Percentiles rank a stretch among this genome's conserved stretches.
phyloP scores from a whole-genome alignment of 37 sponge, comb jelly and placozoan species.

The Chondrilla cf. caribensis region DNA sequence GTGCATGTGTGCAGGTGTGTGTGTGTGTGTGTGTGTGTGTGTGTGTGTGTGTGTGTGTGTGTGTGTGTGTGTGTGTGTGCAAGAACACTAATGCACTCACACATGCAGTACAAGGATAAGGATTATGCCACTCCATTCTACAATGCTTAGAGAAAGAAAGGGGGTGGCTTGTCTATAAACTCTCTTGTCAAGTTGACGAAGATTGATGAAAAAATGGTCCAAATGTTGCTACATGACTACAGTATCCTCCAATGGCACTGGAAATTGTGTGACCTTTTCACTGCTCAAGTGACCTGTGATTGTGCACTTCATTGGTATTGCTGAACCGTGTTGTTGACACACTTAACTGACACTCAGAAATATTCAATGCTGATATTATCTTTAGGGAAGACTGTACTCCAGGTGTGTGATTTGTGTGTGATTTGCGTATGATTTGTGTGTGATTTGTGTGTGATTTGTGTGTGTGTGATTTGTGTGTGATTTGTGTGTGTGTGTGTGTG shows the following conservation, averaged over 20 bases:
- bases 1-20: no score
- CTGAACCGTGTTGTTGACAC: background rate
- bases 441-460: background rate
- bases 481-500: background rate
- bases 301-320: no score
- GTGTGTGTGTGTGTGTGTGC: no score
- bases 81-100: no score
- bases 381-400: conserved; percentile 89
- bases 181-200: conserved; percentile 83
- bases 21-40: no score
- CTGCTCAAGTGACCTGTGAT: no score
- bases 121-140: no score
- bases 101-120: no score
- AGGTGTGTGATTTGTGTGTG: conserved; percentile 50
- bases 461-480: conserved; percentile 12
- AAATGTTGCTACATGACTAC: conserved; percentile 96
- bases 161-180: conserved; percentile 93
- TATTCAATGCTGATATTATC: conserved; percentile 85
- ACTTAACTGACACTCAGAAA: conserved; percentile 52
- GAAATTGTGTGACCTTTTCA: no score
- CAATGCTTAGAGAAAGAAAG: conserved; percentile 77
- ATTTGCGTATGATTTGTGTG: no score
- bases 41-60: no score
- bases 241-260: conserved; percentile 53
- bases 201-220: conserved; percentile 92